These are phyloP conservation scores for Corbicula japonica DNA, from an alignment of 2,888 invertebrate genomes.

Conservation along the genomic window DNA sequence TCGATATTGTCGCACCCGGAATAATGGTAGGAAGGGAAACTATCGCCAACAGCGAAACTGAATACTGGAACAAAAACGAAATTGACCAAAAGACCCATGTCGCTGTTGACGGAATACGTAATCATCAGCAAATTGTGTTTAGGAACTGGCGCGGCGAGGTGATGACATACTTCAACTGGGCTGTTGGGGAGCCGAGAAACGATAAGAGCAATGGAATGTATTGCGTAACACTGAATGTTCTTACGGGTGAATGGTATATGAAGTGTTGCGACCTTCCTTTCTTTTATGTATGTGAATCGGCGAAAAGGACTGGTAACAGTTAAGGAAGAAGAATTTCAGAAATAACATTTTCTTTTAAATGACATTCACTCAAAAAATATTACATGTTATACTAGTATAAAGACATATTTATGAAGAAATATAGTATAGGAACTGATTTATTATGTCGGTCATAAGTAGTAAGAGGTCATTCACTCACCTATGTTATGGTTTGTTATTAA, in stretches of 20 bases:
- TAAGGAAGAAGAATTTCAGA: no score
- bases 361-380: no score
- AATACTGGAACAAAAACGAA: conserved; percentile 56
- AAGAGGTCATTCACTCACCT: no score
- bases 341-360: no score
- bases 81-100: conserved; percentile 51
- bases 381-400: no score
- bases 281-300: conserved; percentile 58
- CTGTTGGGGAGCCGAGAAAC: conserved; percentile 55
- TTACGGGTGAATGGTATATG: conserved; percentile 57
- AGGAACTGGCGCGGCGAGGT: conserved; percentile 38
- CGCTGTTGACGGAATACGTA: conserved; percentile 54
- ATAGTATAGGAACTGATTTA: no score
- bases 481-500: no score
- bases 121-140: conserved; percentile 32
- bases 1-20: conserved; percentile 36
- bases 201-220: conserved; percentile 54
- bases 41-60: conserved; percentile 53
- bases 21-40: conserved; percentile 53
- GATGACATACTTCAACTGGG: conserved; percentile 63
- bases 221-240: conserved; percentile 55
- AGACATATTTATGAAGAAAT: no score
- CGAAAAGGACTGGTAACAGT: no score
- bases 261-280: conserved; percentile 53
- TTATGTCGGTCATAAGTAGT: no score